Evolutionary conservation across 2,888 invertebrate species (phyloP), one percentile per base, ranked within the genome.

Genomic region (Masnerella sp.): DNA sequence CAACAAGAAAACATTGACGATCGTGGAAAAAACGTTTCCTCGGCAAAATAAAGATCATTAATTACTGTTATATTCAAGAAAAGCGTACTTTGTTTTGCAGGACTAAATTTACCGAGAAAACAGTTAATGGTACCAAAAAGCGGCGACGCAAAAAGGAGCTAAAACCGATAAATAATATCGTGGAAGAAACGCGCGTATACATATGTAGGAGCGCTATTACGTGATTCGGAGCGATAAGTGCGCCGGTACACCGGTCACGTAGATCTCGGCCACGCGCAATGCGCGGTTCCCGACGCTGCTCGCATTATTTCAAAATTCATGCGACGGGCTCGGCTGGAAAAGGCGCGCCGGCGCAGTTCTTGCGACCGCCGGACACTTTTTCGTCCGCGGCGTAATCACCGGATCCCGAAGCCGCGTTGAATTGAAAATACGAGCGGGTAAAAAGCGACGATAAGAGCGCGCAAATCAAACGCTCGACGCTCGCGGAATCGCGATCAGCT

Each of bases 231-330:
- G 61, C 61, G 69, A 69, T 49, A 69, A 61, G 69, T 71, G 28
- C 43, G 38, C 56, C 43, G 42, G 65, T 72, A 71, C 67, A 71
- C 71, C 36, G 54, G 65, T 75, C 75, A 75, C 75, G 75, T 75
- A 75, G 69, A 56, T 17, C 14, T 47, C 58, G 12, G 75, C 75
- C 75, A 75, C 75, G 75, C 73, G 75, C 74, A 70, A 70, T 59
- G 61, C 59, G 59, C 64, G 56, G 61, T 64, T 47, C 61, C 72
- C 70, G 61, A 75, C 77, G 77, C 79, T 77, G 79, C 79, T 80
- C 79, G 80, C 80, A 81, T 82, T 80, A 81, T 80, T 79, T 78
- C 77, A 78, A 81, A 83, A 82, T 82, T 82, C 81, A 81, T 77
- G 78, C 77, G 79, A 77, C 79, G 75, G 70, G 69, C 47, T 74